phyloP scores from a whole-genome alignment of 2,113 vertebrate species.

The Tyrannus savana region DNA sequence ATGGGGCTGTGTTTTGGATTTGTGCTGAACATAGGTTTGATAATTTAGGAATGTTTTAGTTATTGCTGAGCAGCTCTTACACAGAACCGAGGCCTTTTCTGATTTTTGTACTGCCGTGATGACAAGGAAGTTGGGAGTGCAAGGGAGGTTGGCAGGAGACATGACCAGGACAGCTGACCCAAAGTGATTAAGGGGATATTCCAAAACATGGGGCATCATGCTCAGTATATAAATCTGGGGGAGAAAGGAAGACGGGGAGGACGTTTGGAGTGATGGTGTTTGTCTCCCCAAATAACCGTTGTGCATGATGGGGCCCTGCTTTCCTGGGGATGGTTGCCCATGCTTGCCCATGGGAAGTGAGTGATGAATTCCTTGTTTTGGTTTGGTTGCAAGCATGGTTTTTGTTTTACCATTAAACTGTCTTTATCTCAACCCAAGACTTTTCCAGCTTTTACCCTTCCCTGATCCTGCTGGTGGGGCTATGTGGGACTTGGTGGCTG shows the following conservation, averaged over 20 bases:
- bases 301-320: rapidly evolving
- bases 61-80: not conserved
- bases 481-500: not conserved
- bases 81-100: not conserved
- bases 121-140: not conserved
- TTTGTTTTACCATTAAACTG: not conserved
- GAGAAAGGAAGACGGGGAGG: not conserved
- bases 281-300: not conserved
- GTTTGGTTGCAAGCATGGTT: not conserved
- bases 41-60: not conserved
- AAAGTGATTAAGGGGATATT: not conserved
- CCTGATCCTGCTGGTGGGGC: too few relatives aligned
- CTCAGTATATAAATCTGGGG: not conserved
- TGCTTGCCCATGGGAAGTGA: not conserved
- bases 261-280: not conserved
- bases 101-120: not conserved
- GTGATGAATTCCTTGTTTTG: not conserved
- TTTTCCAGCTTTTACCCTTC: not conserved
- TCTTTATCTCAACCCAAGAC: not conserved
- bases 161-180: not conserved
- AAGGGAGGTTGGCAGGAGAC: not conserved
- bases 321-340: not conserved
- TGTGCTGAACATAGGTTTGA: not conserved
- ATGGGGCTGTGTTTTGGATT: not conserved
- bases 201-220: not conserved